Evolutionary conservation across 2,113 vertebrate species (phyloP), one percentile per base, ranked within the genome.

Genomic region (Ptilonorhynchus violaceus): DNA sequence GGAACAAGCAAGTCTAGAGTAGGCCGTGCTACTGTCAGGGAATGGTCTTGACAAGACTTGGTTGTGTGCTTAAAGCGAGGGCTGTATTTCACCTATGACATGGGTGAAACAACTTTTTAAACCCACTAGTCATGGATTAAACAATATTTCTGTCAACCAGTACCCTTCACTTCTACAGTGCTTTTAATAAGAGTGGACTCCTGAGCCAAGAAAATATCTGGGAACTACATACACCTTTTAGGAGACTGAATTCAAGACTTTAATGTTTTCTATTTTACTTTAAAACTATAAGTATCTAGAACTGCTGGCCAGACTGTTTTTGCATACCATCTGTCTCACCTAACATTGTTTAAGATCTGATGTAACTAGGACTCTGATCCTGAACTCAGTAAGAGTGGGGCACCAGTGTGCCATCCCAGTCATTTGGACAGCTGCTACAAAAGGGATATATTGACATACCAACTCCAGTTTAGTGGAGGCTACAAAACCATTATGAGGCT

Each of bases 51-150:
- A 11, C 20, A n/a, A 33, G 41, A 30, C 20, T 41, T 14, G 7
- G 37, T 11, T 80, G 11, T 58, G 13, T 81, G 14, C 56, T 3
- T 42, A 25, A 82, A 11, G 23, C 31, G 23, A 64, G 42, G n/a
- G 22, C 58, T 86, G 17, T 69, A 25, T 68, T 88, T 85, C 52
- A 72, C 30, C 64, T 59, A 1, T 30, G 23, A 39, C 14, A 19
- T 30, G 9, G n/a, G n/a, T n/a, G n/a, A n/a, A 35, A 35, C 49
- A 78, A 35, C n/a, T 56, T 85, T 60, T 62, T n/a, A 8, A 64
- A 41, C n/a, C 72, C 3, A 0, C 2, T 69, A 15, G 50, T 69
- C 2, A 1, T 11, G 25, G 35, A 33, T 81, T 67, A 81, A 83
- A 28, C 11, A 58, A 17, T 60, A 6, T 82, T 78, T 60, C 47